Conservation (phyloP, 2,888 invertebrate genomes). For the Orgyia antiqua region DNA sequence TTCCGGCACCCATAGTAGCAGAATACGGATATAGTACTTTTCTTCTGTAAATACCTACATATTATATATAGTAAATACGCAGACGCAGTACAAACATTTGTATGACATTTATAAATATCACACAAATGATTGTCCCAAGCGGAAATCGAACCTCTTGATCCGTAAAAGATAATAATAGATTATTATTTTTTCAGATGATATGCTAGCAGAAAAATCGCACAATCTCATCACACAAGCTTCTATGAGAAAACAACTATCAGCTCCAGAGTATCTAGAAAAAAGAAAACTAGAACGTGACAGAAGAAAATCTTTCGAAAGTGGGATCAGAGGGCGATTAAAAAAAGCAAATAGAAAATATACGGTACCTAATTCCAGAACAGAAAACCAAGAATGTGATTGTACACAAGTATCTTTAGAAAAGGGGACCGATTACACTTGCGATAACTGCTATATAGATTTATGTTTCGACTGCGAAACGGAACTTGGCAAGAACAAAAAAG, state of each 20-base stretch:
- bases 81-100: too few relatives aligned
- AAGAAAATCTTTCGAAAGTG: constrained; percentile 80
- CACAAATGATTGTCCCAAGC: too few relatives aligned
- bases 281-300: constrained; percentile 86
- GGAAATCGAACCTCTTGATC: too few relatives aligned
- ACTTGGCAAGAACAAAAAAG: constrained; percentile 44
- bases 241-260: constrained; percentile 86
- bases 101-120: too few relatives aligned
- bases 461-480: constrained; percentile 68
- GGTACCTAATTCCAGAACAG: constrained; percentile 40
- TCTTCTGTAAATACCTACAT: too few relatives aligned
- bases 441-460: constrained; percentile 62
- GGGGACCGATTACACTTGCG: constrained; percentile 65
- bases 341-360: constrained; percentile 73
- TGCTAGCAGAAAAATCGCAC: constrained; percentile 79
- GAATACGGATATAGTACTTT: too few relatives aligned
- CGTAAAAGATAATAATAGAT: too few relatives aligned
- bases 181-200: constrained; percentile 72
- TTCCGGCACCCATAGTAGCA: too few relatives aligned
- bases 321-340: constrained; percentile 77
- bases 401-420: constrained; percentile 58
- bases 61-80: too few relatives aligned
- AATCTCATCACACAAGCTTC: constrained; percentile 74
- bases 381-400: constrained; percentile 58
- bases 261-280: constrained; percentile 94